Percentiles rank a stretch among this genome's conserved stretches.
phyloP scores from a whole-genome alignment of 2,888 invertebrate genomes.

The Catocala nupta region DNA sequence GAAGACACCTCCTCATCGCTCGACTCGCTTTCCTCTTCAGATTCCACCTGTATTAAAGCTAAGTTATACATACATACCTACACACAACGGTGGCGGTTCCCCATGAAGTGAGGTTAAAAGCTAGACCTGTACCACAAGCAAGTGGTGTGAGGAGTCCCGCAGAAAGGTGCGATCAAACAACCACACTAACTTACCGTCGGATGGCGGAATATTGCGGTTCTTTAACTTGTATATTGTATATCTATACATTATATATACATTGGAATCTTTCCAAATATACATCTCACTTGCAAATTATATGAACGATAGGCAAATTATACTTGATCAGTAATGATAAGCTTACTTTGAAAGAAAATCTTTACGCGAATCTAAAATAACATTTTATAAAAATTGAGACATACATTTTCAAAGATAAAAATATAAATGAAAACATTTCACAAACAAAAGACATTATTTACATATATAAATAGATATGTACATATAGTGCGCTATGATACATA shows the following conservation, averaged over 20 bases:
- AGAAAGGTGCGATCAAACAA: conserved; percentile 53
- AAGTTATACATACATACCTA: conserved; percentile 33
- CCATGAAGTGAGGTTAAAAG: conserved; percentile 24
- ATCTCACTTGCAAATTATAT: background rate
- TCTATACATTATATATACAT: conserved; percentile 49
- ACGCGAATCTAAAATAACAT: too few species aligned
- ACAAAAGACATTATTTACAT: conserved; percentile 58
- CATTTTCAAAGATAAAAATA: conserved; percentile 35
- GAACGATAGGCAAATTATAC: too few species aligned
- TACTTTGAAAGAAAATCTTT: too few species aligned
- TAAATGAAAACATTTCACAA: conserved; percentile 42
- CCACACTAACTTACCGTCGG: conserved; percentile 79
- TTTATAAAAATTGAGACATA: conserved; percentile 8
- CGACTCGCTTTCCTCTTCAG: conserved; percentile 87
- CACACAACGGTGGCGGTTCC: conserved; percentile 7
- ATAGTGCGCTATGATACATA: conserved; percentile 46
- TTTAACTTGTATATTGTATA: conserved; percentile 12
- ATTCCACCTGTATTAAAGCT: conserved; percentile 75
- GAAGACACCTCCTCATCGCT: conserved; percentile 93
- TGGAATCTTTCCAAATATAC: conserved; percentile 12
- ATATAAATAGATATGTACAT: conserved; percentile 52
- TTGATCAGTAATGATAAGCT: too few species aligned
- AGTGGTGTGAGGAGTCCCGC: conserved; percentile 19
- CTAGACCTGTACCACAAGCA: conserved; percentile 13
- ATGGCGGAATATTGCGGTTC: conserved; percentile 45